These are phyloP conservation scores for Rhamnusium bicolor DNA, from an alignment of 2,888 invertebrate species.

Conservation along the genomic window DNA sequence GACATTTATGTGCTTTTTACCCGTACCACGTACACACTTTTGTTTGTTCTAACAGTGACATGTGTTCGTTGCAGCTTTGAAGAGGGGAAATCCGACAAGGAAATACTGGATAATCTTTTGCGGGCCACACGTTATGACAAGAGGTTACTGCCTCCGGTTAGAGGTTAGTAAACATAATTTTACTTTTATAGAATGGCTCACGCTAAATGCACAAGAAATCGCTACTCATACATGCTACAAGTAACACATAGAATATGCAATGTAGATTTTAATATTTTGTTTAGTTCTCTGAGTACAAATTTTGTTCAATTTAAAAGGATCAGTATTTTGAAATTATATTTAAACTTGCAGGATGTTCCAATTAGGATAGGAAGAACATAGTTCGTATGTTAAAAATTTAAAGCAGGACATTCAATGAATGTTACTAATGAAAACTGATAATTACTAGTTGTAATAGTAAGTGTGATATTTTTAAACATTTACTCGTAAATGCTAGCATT, in stretches of 20 bases:
- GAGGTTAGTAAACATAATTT: conserved; percentile 76
- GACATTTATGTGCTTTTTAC: neutral
- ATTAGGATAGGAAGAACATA: too few relatives aligned
- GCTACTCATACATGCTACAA: neutral
- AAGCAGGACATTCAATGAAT: too few relatives aligned
- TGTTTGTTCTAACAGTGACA: neutral
- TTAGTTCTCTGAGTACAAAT: neutral
- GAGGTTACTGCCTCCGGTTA: conserved; percentile 91
- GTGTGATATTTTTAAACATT: too few relatives aligned
- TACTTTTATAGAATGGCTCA: neutral
- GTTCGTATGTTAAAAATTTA: too few relatives aligned
- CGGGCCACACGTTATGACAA: conserved; percentile 93
- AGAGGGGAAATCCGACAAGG: conserved; percentile 93
- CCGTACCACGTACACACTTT: neutral
- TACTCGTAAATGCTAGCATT: too few relatives aligned
- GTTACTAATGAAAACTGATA: too few relatives aligned
- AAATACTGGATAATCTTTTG: conserved; percentile 92
- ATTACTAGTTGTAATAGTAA: too few relatives aligned
- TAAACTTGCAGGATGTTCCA: too few relatives aligned
- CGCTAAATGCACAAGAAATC: neutral
- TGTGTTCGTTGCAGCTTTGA: conserved; percentile 78
- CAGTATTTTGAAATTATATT: too few relatives aligned
- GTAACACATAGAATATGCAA: neutral
- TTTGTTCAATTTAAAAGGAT: neutral
- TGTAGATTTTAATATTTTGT: neutral